Evolutionary conservation across 2,113 vertebrate species (phyloP).

Genomic region (Castor canadensis): DNA sequence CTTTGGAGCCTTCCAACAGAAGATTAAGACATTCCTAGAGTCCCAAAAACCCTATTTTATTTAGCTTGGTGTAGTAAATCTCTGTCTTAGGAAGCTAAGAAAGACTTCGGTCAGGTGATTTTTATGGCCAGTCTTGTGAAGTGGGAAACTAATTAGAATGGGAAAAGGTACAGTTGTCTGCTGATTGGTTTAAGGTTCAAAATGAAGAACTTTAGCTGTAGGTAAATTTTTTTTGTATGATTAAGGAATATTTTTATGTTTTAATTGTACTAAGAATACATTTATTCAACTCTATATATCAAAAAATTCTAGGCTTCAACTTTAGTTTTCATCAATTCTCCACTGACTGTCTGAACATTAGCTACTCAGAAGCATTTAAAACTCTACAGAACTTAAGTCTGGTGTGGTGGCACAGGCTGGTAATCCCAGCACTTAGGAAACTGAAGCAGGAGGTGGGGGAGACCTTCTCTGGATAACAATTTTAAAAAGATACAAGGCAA

Average conservation of each 20-base stretch:
- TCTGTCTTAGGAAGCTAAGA: not conserved
- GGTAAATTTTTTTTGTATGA: not conserved
- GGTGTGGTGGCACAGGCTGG: no score
- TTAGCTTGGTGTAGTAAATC: not conserved
- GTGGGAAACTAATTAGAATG: not conserved
- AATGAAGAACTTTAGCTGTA: not conserved
- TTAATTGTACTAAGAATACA: not conserved
- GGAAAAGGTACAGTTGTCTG: not conserved
- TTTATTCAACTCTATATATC: constrained; percentile 34
- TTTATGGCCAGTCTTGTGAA: not conserved
- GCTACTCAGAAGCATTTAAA: not conserved
- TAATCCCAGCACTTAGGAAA: no score
- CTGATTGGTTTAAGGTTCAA: not conserved
- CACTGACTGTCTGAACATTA: not conserved
- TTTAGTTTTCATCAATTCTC: not conserved
- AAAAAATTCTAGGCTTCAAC: not conserved
- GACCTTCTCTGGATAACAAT: no score
- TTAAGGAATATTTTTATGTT: not conserved
- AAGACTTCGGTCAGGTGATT: not conserved
- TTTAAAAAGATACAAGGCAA: no score
- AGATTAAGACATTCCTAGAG: not conserved
- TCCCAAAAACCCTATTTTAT: not conserved
- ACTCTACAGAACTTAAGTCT: not conserved
- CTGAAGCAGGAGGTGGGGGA: no score
- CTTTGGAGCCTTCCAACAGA: not conserved